Evolutionary conservation across 1,140 invertebrate genomes (phyloP), one percentile per base, ranked within the genome.

Genomic region (Dinoponera quadriceps): DNA sequence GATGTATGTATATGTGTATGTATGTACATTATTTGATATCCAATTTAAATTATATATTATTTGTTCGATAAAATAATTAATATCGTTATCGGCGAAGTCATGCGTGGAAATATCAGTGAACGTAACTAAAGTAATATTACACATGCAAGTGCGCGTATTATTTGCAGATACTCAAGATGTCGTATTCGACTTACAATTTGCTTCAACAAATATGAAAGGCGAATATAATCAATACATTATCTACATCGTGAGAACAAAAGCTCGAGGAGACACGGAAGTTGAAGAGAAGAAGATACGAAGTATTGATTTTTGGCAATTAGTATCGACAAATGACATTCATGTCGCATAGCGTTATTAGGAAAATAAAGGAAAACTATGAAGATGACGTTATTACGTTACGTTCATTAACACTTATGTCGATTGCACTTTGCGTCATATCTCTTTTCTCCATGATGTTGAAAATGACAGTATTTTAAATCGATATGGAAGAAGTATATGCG

Each of bases 141-240:
- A 44, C 4, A 11, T 11, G 9, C 9, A 44, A 44, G 7, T 11
- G 9, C 9, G 38, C 3, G 3, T 13, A 65, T n/a, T 16, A 74
- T 18, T 84, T 86, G 0, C 44, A 89, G 88, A 13, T 89, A n/a
- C 3, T 89, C 4, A 88, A 85, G 51, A 78, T 51, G 1, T 84
- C 88, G 0, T 89, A 88, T 38, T 86, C 87, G 0, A 73, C 49
- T 11, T 89, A 59, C 9, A 89, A 84, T 2, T 2, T 89, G 38
- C n/a, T 89, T 27, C 86, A 88, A 60, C 29, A 71, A 16, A 63
- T 11, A 25, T 9, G 27, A 14, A 11, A 44, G 25, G 2, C 11
- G 3, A 1, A 44, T 25, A 5, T n/a, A 60, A 44, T 44, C 2
- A 73, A 59, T 9, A 22, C 7, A 4, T 4, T n/a, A 29, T 38